Evolutionary conservation across 2,797 vertebrate genomes (phyloP), one percentile per base, ranked within the genome.

Genomic region (Gymnoscopelus braueri): DNA sequence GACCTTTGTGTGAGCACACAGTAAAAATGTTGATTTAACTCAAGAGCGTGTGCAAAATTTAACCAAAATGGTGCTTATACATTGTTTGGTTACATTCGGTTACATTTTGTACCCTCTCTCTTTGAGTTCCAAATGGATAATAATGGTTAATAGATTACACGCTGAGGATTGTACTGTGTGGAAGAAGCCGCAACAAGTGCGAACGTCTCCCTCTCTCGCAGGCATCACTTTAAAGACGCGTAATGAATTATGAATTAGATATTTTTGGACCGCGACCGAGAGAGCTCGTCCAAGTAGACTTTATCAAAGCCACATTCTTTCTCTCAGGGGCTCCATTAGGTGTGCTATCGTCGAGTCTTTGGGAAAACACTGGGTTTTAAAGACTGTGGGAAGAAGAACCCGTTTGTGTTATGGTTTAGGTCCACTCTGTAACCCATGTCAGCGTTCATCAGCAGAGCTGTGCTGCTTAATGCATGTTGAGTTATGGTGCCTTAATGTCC

Each of bases 201-300:
- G 49, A 49, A 52, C 57, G 15, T 65, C 57, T 65, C 69, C 63
- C 19, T 32, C 48, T 32, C 39, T 44, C 9, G 7, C 39, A 35
- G 49, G 47, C 26, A 35, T 14, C n/a, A 12, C 14, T 44, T n/a
- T 10, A 48, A 26, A 49, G 26, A 53, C 63, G 61, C 66, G 15
- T 57, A 44, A 11, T 65, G 35, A 53, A 70, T 63, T 14, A 11
- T 65, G 35, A 53, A 70, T 63, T 14, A 1, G 9, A 19, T 1
- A 35, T 55, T 50, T 14, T 44, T 7, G 13, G 48, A 50, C 60
- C 32, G 3, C 2, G 26, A 32, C 57, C 49, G 19, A 51, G 29
- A 59, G 9, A 54, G 29, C n/a, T 3, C 44, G 12, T 9, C 60
- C 19, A 47, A 11, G 24, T 14, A 39, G 63, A 23, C 12, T 24